These are phyloP conservation scores for Berghia stephanieae DNA, from an alignment of 1,140 invertebrate species.

Conservation along the genomic window DNA sequence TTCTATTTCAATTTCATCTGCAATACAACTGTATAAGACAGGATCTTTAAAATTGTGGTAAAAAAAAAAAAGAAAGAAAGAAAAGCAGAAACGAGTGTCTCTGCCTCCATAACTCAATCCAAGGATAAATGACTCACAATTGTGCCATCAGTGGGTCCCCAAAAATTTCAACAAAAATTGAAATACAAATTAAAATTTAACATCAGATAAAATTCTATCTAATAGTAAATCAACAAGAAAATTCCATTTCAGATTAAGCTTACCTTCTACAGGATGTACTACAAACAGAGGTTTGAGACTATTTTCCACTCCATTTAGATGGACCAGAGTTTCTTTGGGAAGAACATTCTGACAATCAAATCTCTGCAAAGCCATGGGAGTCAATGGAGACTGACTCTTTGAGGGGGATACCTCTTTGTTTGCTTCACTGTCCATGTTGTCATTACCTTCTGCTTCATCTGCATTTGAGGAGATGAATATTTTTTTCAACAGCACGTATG, in stretches of 20 bases:
- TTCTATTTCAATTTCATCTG: not conserved
- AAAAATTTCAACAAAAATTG: too few species aligned
- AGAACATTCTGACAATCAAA: conserved; percentile 66
- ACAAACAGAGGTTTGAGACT: conserved; percentile 74
- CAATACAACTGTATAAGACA: not conserved
- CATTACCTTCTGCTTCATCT: conserved; percentile 19
- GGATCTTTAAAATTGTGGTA: not conserved
- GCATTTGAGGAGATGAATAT: not conserved
- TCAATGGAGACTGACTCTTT: not conserved
- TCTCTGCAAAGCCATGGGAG: conserved; percentile 31
- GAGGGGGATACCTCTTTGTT: not conserved
- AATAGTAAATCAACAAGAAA: not conserved
- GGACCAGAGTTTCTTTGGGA: conserved; percentile 67
- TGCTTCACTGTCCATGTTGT: not conserved
- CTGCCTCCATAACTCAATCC: too few species aligned
- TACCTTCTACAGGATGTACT: conserved; percentile 93
- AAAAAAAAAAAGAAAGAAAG: too few species aligned
- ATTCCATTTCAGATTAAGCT: conserved; percentile 65
- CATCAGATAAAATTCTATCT: not conserved
- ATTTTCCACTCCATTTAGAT: conserved; percentile 66
- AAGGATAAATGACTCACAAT: too few species aligned
- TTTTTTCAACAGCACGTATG: not conserved
- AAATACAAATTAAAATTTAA: too few species aligned
- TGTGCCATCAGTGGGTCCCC: too few species aligned
- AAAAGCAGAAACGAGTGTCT: too few species aligned